phyloP scores from a whole-genome alignment of 2,113 vertebrate genomes.

The Dasypus novemcinctus region DNA sequence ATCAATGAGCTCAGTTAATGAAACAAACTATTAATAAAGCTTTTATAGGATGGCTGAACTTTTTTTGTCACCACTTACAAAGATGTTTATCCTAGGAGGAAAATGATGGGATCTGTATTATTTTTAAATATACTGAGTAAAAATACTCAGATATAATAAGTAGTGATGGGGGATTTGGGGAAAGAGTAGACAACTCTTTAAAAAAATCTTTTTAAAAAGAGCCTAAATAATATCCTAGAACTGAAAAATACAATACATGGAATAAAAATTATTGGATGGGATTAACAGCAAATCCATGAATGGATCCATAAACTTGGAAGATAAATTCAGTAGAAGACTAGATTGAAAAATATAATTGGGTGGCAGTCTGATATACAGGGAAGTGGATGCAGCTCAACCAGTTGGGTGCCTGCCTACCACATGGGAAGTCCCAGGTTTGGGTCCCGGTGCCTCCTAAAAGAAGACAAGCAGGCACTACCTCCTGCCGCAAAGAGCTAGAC shows the following conservation, averaged over 20 bases:
- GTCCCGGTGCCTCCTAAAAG: no score
- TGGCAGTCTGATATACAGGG: no score
- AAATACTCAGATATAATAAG: not conserved
- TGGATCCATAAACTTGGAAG: not conserved
- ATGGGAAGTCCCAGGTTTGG: no score
- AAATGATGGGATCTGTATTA: not conserved
- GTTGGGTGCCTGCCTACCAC: no score
- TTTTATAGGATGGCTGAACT: not conserved
- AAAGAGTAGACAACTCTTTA: not conserved
- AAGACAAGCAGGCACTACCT: no score
- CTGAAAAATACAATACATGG: not conserved
- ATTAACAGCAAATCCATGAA: not conserved
- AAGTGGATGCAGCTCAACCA: no score
- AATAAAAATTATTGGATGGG: not conserved
- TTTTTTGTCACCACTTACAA: not conserved
- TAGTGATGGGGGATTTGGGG: not conserved
- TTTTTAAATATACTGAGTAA: not conserved
- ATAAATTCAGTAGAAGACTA: not conserved
- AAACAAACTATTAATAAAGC: not conserved
- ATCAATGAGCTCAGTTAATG: not conserved
- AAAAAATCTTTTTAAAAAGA: not conserved
- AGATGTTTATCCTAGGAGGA: not conserved
- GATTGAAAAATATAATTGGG: no score
- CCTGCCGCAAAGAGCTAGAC: no score
- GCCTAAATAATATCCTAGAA: not conserved